Base-by-base conservation (phyloP, 2,113 vertebrate species). In the Pogonocichla stellata region DNA sequence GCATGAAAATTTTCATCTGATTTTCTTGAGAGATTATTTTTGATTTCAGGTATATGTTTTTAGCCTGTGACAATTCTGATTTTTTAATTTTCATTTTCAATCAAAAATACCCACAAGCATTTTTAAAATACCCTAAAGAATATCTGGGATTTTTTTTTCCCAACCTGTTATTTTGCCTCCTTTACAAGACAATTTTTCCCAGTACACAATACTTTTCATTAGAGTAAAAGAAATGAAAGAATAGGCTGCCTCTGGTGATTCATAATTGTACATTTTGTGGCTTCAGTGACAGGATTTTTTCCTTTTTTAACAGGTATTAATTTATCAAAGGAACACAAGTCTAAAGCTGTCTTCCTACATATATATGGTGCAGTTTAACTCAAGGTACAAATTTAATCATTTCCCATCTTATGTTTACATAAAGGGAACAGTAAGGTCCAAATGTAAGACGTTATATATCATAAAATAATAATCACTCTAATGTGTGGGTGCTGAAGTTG, bases 401-500 rank as follows among this genome's bases (percentile, higher is more conserved):
- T 94, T 94, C 62, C 31, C 67, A 82, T 48, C 60, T 80, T 71
- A 45, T 94, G 83, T 96, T 97, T 96, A 94, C 75, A 94, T 87
- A 89, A 93, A 95, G 54, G 62, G 64, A 97, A 90, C 66, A 74
- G 90, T 0, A 2, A 93, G 17, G 75, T 78, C 75, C 72, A 91
- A 92, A 96, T 71, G 80, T 51, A 93, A 88, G 75, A 82, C 0
- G 2, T 88, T 90, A 45, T 34, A 53, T 88, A 94, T 51, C 3
- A 33, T 89, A 96, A 97, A 97, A 96, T 84, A 96, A 94, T 95
- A 96, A 97, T 97, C 95, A 91, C 48, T 73, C 60, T 95, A 97
- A 97, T 94, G 82, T 70, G 73, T 65, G 88, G 84, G 81, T 92
- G 92, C 85, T 91, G 92, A 95, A 91, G 87, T 75, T 95, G 94